Evolutionary conservation across 2,797 vertebrate genomes (phyloP), one percentile per base, ranked within the genome.

Genomic region (Periparus ater): DNA sequence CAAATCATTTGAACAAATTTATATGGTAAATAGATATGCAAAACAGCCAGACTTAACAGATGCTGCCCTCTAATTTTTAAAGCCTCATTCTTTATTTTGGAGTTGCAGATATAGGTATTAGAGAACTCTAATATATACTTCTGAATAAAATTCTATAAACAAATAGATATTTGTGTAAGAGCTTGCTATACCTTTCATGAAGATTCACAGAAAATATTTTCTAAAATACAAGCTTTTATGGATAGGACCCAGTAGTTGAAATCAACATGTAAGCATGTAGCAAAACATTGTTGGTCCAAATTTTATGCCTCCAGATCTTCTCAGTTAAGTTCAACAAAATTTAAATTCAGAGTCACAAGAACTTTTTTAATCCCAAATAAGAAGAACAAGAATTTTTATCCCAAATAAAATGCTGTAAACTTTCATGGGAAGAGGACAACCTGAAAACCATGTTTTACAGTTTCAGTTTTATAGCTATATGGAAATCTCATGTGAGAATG

Each of bases 1-100:
- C 63, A 98, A 98, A 98, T 97, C 34, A 97, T 98, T 97, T 98
- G 16, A 98, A 98, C 97, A 97, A 96, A 97, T 97, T 92, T 98
- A 96, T 97, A 97, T 97, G 96, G 32, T 83, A 91, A 74, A 66
- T 7, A 91, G 72, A 90, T 50, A 88, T 32, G 25, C 48, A 90
- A 91, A 94, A 32, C 63, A 96, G 84, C n/a, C 92, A 88, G 19
- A 85, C 34, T 63, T 95, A 95, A 91, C 83, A 94, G 92, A 91
- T 85, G 85, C 86, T 95, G 94, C 50, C 50, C 72, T 94, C 81
- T 79, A 92, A 89, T 82, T 82, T 92, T 97, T 94, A 91, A 94
- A 96, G 30, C 25, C 60, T 96, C 76, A 63, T 95, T 93, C 75
- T 94, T 92, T 92, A 77, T 27, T 89, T 77, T 30, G 47, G 32